Evolutionary conservation across 2,113 vertebrate species (phyloP).

Genomic region (Anarhynchus alexandrinus): DNA sequence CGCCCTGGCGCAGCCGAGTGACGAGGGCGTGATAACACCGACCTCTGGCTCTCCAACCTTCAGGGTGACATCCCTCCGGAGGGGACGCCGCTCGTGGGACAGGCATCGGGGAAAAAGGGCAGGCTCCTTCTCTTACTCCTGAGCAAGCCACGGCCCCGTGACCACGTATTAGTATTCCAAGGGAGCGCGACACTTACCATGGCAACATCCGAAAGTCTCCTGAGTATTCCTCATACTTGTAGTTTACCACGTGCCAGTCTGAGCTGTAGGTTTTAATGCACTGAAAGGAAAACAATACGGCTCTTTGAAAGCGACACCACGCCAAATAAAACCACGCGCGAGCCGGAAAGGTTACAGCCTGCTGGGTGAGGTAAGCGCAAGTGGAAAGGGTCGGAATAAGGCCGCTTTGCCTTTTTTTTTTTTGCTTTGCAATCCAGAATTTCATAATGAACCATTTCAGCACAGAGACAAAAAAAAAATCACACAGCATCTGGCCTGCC

Average conservation of each 20-base stretch:
- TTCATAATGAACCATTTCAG: not conserved
- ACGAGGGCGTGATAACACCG: fast-evolving
- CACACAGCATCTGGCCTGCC: not conserved
- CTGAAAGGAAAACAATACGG: conserved; percentile 74
- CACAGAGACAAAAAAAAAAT: not conserved
- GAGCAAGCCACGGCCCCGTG: not conserved
- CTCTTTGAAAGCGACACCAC: not conserved
- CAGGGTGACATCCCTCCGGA: not conserved
- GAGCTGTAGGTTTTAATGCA: conserved; percentile 97
- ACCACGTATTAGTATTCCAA: not conserved
- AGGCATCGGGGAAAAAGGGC: not conserved
- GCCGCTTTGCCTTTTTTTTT: not conserved
- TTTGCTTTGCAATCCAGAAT: not conserved
- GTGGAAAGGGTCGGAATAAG: not conserved
- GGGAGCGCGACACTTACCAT: conserved; percentile 75
- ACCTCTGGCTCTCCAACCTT: not conserved
- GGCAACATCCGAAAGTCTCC: conserved; percentile 95
- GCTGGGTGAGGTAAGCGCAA: not conserved
- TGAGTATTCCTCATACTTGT: conserved; percentile 96
- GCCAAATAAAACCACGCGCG: not conserved
- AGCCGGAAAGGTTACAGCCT: not conserved
- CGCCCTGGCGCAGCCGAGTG: not conserved
- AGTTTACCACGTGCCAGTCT: conserved; percentile 93
- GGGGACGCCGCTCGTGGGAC: not conserved
- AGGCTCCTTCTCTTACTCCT: not conserved